Evolutionary conservation across 2,888 invertebrate genomes (phyloP), one percentile per base, ranked within the genome.

Genomic region (Zootermopsis nevadensis): DNA sequence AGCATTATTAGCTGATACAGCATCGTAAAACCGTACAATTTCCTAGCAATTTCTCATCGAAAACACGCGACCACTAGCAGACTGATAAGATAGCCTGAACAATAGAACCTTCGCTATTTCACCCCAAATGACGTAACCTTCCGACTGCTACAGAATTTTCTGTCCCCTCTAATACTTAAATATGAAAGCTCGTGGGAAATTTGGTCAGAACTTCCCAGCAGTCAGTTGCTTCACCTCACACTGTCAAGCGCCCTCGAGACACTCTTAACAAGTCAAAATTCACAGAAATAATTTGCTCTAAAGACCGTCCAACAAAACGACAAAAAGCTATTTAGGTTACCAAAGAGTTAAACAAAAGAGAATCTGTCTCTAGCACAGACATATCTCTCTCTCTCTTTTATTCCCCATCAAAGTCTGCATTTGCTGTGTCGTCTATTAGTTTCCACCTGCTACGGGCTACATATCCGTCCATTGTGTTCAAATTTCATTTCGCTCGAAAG

Each of bases 401-500:
- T 66, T 66, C 6, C 30, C 6, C 66, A 66, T 66, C 66, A n/a
- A 66, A 27, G 66, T 66, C 66, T 15, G 30, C 30, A 66, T 66
- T 8, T 66, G 27, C 27, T n/a, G 60, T n/a, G 15, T 19, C 27
- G 66, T 30, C 27, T 66, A 66, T 66, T 66, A 66, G 27, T 27
- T 66, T 66, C 66, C n/a, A 66, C 66, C n/a, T 66, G 27, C 66
- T 66, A 66, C 10, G 66, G 60, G 60, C 27, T 15, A 27, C 27
- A 30, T 27, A 27, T 66, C n/a, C 66, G 4, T 66, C 66, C 66
- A 27, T 66, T 66, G 66, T 12, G 66, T 66, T 27, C 4, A 66
- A 66, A 66, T 66, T 66, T 27, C 27, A 66, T 66, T 66, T 66
- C 27, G 66, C 27, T n/a, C 66, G 66, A 66, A 66, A 66, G 4